These are phyloP conservation scores for Drosophila rhopaloa DNA, from an alignment of 1,140 invertebrate genomes.

Conservation along the genomic window DNA sequence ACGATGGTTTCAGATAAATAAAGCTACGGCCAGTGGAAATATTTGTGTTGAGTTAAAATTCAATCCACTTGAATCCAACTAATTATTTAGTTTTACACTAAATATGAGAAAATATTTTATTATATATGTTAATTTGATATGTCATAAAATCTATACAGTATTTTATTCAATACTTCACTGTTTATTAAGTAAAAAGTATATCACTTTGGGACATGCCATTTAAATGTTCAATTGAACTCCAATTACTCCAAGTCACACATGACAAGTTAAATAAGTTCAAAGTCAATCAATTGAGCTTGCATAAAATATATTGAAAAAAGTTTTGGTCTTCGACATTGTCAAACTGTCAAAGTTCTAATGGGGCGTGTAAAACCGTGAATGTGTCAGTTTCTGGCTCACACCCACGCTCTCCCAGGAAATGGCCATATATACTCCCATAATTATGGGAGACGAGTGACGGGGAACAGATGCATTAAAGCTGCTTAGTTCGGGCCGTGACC, in stretches of 20 bases:
- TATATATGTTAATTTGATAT: too few species aligned
- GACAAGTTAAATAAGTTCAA: not conserved
- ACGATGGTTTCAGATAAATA: not conserved
- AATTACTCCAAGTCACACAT: not conserved
- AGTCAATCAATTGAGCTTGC: slow-evolving; percentile 35
- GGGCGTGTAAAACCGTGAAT: slow-evolving; percentile 26
- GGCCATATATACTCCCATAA: slow-evolving; percentile 17
- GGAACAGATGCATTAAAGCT: slow-evolving; percentile 62
- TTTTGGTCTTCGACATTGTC: slow-evolving; percentile 23
- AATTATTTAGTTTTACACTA: too few species aligned
- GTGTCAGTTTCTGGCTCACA: slow-evolving; percentile 12
- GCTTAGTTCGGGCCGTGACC: slow-evolving; percentile 57
- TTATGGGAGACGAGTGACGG: slow-evolving; percentile 20
- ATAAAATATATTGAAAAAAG: not conserved
- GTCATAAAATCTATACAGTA: too few species aligned
- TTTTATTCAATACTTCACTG: too few species aligned
- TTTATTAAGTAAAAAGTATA: too few species aligned
- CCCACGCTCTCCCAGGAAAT: not conserved
- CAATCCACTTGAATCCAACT: not conserved
- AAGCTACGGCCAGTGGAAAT: not conserved
- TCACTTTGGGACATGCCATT: too few species aligned
- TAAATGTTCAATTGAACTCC: not conserved
- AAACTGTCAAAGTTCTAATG: slow-evolving; percentile 54
- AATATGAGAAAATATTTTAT: too few species aligned
- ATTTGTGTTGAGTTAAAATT: not conserved